phyloP scores from a whole-genome alignment of 2,797 vertebrate genomes.

The Moxostoma hubbsi region DNA sequence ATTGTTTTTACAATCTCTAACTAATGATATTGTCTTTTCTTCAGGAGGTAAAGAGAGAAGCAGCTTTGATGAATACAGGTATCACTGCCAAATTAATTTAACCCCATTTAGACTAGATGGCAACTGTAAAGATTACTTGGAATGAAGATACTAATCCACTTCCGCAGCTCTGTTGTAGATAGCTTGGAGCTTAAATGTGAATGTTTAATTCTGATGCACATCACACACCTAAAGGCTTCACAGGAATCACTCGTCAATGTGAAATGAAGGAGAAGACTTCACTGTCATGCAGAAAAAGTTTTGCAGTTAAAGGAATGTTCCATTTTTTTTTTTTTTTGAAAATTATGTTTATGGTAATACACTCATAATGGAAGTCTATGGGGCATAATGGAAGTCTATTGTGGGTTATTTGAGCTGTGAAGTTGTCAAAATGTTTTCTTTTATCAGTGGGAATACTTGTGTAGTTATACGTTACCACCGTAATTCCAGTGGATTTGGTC shows the following conservation, averaged over 20 bases:
- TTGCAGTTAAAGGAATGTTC: neutral
- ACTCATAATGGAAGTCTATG: neutral
- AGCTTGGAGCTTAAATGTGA: constrained; percentile 35
- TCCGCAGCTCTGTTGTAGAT: constrained; percentile 36
- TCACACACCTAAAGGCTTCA: constrained; percentile 26
- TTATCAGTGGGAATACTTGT: neutral
- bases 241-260: neutral
- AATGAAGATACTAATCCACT: constrained; percentile 44
- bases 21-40: constrained; percentile 69
- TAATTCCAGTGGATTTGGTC: too few relatives aligned
- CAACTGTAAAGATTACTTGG: constrained; percentile 40
- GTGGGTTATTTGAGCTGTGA: neutral
- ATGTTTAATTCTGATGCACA: constrained; percentile 38
- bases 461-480: neutral
- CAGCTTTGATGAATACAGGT: constrained; percentile 96
- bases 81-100: constrained; percentile 64
- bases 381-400: too few relatives aligned
- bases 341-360: neutral
- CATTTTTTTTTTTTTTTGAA: neutral
- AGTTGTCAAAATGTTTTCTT: neutral
- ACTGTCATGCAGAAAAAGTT: neutral
- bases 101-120: constrained; percentile 47
- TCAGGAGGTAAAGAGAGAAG: constrained; percentile 86
- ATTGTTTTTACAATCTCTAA: constrained; percentile 58
- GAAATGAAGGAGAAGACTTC: constrained; percentile 52